Conservation (phyloP, 2,113 vertebrate species). For the Nesogale talazaci region DNA sequence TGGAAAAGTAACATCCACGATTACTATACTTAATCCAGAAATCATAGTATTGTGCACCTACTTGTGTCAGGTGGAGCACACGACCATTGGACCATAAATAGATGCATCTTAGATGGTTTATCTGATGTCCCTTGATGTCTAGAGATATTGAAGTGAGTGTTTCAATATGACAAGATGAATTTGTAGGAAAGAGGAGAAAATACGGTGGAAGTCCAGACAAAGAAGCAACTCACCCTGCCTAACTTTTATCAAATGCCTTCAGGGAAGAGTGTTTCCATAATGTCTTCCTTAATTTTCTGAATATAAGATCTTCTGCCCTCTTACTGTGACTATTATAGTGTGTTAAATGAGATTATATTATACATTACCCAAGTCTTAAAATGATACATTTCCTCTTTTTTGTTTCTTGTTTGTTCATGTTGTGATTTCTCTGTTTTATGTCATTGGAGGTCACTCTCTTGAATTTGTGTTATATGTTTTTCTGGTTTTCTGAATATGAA, state of each 20-base stretch:
- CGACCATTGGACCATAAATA: not conserved
- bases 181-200: slow-evolving; percentile 32
- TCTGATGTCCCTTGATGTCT: not conserved
- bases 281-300: not conserved
- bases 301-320: not conserved
- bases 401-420: too few species aligned
- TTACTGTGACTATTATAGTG: not conserved
- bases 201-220: not conserved
- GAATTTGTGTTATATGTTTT: too few species aligned
- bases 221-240: not conserved
- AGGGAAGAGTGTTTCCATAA: not conserved
- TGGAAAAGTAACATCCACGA: not conserved
- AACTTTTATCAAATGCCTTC: not conserved
- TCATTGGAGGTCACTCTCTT: too few species aligned
- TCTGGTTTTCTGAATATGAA: too few species aligned
- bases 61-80: not conserved
- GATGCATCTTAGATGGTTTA: not conserved
- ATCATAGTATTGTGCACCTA: not conserved
- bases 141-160: not conserved
- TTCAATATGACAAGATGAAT: not conserved
- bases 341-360: not conserved
- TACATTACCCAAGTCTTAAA: too few species aligned
- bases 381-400: too few species aligned
- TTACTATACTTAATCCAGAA: not conserved
- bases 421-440: too few species aligned